Base-by-base conservation (phyloP, 2,797 vertebrate genomes). In the Kryptolebias ocellatus region DNA sequence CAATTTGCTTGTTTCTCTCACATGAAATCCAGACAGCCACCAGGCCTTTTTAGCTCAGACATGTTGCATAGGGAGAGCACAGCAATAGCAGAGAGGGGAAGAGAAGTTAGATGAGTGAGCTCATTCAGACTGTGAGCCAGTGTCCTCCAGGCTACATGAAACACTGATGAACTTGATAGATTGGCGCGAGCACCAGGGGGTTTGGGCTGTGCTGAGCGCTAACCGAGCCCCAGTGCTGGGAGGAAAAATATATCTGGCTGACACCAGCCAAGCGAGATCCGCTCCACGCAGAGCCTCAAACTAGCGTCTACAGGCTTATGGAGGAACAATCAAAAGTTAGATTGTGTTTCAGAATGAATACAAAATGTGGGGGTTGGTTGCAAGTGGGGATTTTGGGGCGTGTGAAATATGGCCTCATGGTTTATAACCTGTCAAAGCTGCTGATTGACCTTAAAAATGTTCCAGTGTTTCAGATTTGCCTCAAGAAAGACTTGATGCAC, bases 131-230 rank as follows among this genome's bases (percentile, higher is more conserved):
- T 83, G 78, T 73, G 74, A 84, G 79, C 80, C 79, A 79, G 74
- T 78, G 83, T 90, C 85, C 91, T 84, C 64, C 66, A 79, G 89
- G 90, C 82, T 69, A 68, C 84, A 85, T 79, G 78, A 87, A 90
- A 82, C 78, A 76, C 89, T 88, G 90, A 92, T 90, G 84, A 85
- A 92, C 76, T 79, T 90, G 83, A 86, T 88, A 87, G 83, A 89
- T 89, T 85, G 85, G 78, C 46, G 58, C 29, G 72, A 79, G 72
- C 20, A 57, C 83, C 63, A 46, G 65, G 76, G 79, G 84, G 70
- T 76, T 82, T 77, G 63, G 75, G 83, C 78, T 76, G 76, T 84
- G 81, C 68, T 34, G 70, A 78, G 60, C 27, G 11, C 82, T 85
- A 84, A 89, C 80, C 62, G 60, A 79, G 83, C 67, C 69, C 61